These are phyloP conservation scores for Sitta carolinensis DNA, from an alignment of 2,797 vertebrate species.

Conservation along the genomic window DNA sequence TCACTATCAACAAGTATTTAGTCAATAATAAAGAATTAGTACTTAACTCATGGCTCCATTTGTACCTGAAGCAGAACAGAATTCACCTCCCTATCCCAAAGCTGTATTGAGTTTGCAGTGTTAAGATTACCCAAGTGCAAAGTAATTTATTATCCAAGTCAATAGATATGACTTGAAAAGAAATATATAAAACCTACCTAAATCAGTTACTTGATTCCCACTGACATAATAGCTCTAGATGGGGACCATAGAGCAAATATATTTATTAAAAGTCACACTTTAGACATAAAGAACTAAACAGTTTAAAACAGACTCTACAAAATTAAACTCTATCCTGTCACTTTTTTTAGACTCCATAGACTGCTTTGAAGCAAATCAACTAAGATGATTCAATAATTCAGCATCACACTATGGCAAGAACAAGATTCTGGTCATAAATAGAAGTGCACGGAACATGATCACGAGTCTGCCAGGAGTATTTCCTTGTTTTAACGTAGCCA, in stretches of 20 bases:
- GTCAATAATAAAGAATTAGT: conserved; percentile 46
- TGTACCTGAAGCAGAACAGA: conserved; percentile 20
- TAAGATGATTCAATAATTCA: conserved; percentile 47
- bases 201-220: not conserved
- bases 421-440: conserved; percentile 2
- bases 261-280: not conserved
- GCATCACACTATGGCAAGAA: conserved; percentile 48
- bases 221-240: not conserved
- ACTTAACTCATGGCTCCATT: conserved; percentile 15
- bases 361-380: conserved; percentile 10
- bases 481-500: conserved; percentile 10
- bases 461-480: conserved; percentile 44
- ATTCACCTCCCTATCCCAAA: not conserved
- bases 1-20: not conserved
- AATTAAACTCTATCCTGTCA: not conserved
- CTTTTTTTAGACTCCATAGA: not conserved
- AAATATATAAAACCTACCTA: not conserved
- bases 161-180: not conserved
- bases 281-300: not conserved
- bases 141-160: conserved; percentile 36
- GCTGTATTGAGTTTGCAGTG: not conserved
- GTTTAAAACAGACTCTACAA: not conserved
- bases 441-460: not conserved
- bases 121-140: conserved; percentile 13
- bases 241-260: not conserved